phyloP scores from a whole-genome alignment of 2,113 vertebrate genomes.

The Syngnathus floridae region DNA sequence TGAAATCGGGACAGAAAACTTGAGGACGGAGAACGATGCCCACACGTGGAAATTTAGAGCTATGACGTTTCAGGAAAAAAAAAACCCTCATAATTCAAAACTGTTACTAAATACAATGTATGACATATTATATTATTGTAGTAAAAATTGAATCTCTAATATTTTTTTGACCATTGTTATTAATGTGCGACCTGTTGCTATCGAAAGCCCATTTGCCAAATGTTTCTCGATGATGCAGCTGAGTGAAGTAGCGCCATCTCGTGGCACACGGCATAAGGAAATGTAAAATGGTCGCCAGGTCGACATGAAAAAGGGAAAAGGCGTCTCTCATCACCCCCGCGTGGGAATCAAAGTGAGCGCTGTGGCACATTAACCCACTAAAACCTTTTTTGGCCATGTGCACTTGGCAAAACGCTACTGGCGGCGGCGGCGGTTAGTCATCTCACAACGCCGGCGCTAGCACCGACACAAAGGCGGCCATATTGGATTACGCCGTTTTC shows the following conservation, averaged over 20 bases:
- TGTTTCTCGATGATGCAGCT: background rate
- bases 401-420: constrained; percentile 23
- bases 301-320: background rate
- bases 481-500: constrained; percentile 68
- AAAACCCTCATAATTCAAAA: too few species aligned
- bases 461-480: constrained; percentile 58
- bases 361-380: constrained; percentile 23
- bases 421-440: constrained; percentile 49
- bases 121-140: too few species aligned
- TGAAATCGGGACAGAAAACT: too few species aligned
- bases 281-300: background rate
- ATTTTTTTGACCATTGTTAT: too few species aligned
- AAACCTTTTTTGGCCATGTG: constrained; percentile 2
- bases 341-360: constrained; percentile 2
- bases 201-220: too few species aligned
- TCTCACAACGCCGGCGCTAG: constrained; percentile 30
- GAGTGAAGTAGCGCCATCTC: background rate
- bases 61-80: too few species aligned
- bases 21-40: too few species aligned
- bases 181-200: too few species aligned
- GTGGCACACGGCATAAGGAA: background rate
- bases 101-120: too few species aligned
- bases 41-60: too few species aligned
- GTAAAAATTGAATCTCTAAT: too few species aligned
- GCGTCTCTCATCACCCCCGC: background rate